Evolutionary conservation across 1,140 invertebrate genomes (phyloP).

Genomic region (Nasonia longicornis): DNA sequence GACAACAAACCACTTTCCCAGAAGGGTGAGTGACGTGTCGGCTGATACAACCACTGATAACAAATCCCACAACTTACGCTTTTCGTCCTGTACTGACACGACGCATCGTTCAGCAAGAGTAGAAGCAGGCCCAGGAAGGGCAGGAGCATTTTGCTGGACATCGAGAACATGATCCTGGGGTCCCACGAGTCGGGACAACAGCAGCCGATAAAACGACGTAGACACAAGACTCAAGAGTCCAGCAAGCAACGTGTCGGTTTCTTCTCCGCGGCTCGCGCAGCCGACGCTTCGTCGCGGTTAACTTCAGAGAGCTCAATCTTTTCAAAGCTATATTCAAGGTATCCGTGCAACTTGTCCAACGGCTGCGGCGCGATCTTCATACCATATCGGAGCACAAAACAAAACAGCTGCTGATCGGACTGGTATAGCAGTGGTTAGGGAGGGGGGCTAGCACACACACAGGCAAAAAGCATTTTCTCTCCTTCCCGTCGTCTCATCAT

Average conservation of each 20-base stretch:
- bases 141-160: conserved; percentile 15
- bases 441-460: no score
- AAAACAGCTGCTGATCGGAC: no score
- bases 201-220: neutral
- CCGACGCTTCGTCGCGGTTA: neutral
- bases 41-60: neutral
- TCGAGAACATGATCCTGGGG: neutral
- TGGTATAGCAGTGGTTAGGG: no score
- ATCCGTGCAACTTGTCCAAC: no score
- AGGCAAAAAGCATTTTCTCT: no score
- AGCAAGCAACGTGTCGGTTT: conserved; percentile 1
- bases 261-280: neutral
- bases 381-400: no score
- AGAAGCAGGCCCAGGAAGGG: conserved; percentile 51
- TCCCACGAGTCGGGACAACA: neutral
- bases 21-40: conserved; percentile 15
- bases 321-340: no score
- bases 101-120: conserved; percentile 53
- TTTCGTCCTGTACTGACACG: conserved; percentile 62
- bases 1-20: neutral
- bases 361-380: no score
- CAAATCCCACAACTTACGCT: conserved; percentile 54
- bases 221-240: neutral
- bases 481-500: no score
- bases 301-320: neutral